Base-by-base conservation (phyloP, 2,113 vertebrate genomes). In the Sinosuthora webbiana region DNA sequence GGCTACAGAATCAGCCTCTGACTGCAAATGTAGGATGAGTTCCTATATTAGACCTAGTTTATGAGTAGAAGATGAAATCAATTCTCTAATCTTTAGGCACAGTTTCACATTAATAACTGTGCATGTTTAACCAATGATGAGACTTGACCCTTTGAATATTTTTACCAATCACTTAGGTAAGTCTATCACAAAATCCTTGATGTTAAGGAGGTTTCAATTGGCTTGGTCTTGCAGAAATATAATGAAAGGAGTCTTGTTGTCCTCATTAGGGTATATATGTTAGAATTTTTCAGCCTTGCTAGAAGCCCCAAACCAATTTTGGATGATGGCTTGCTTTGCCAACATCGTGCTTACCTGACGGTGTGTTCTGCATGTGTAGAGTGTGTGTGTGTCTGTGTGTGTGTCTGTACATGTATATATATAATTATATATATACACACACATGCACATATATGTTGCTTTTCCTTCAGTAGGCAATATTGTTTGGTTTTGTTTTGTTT, bases 381-480 rank as follows among this genome's bases (percentile, higher is more conserved):
- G 28, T 28, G 41, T 12, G 94, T 67, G 62, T 68, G 65, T 85
- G 25, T 90, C 42, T 15, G 52, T 67, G 42, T 93, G 81, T 76
- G 81, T 84, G 64, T 90, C 68, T 91, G 82, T 85, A 85, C 62
- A 76, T 94, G 76, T 94, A 89, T 94, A 95, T 94, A 92, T 87
- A 80, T 92, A 21, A 62, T 23, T 78, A 83, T 84, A 81, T 88
- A 84, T 94, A 86, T 92, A 94, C 37, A 78, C 83, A 91, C 94
- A 96, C 63, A 82, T n/a, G 82, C 81, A 93, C 82, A 92, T 90
- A 28, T 83, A 67, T 86, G 87, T 77, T 87, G 95, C 95, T 97
- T 98, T 97, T 96, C 97, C 96, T 97, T 97, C 96, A 96, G 97
- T 93, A 95, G 97, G 94, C 90, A 87, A 96, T 97, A 95, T 97